Conservation (phyloP, 2,113 vertebrate genomes). For the Aegithalos caudatus region DNA sequence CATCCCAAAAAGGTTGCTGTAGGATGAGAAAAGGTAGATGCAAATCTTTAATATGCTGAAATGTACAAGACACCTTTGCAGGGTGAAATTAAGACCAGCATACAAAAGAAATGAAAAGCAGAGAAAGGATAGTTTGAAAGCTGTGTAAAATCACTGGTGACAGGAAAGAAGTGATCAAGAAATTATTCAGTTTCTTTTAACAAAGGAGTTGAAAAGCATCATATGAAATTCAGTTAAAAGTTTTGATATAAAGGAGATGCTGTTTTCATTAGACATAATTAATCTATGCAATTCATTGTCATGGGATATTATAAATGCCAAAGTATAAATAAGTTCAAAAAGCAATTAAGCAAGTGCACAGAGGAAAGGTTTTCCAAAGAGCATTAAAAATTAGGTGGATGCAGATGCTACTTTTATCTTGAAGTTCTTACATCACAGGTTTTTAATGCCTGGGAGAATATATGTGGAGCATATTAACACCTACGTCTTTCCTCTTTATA, state of each 20-base stretch:
- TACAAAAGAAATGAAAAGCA: neutral
- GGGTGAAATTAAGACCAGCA: neutral
- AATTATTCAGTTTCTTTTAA: neutral
- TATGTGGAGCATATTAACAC: neutral
- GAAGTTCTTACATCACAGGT: neutral
- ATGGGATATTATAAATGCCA: neutral
- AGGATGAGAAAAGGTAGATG: neutral
- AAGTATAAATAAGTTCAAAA: conserved; percentile 1
- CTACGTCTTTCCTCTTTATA: neutral
- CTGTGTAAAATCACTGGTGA: neutral
- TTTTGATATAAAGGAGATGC: neutral
- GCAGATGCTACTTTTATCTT: neutral
- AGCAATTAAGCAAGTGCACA: neutral
- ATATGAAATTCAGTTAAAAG: neutral
- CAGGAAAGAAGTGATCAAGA: neutral
- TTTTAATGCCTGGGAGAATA: neutral
- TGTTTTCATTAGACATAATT: neutral
- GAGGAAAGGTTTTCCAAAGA: neutral
- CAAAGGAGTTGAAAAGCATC: neutral
- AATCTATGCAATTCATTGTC: neutral
- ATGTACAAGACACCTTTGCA: neutral
- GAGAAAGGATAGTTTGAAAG: neutral
- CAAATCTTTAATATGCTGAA: neutral
- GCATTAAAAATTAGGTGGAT: neutral
- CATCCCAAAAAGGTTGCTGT: neutral